Percentiles rank a stretch among this genome's conserved stretches.
These are phyloP conservation scores for Oreochromis tanganicae DNA, from an alignment of 2,113 vertebrate species.

Conservation along the genomic window DNA sequence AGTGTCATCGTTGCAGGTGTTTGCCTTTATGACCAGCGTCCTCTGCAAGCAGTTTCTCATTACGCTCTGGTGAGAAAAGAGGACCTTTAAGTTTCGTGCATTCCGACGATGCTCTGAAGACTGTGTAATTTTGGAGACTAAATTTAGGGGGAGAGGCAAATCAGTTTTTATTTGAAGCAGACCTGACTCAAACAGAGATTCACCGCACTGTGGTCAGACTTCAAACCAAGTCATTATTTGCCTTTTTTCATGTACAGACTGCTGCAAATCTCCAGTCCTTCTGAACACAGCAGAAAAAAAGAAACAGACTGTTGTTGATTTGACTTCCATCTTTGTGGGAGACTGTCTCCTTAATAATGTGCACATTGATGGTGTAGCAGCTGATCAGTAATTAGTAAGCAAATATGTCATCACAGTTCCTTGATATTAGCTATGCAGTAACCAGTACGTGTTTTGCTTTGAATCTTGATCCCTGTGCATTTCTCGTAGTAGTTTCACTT, in stretches of 20 bases:
- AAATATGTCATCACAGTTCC: neutral
- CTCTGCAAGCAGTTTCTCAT: constrained; percentile 70
- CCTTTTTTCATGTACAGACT: constrained; percentile 72
- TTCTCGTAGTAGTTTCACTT: constrained; percentile 29
- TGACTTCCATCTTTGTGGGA: constrained; percentile 43
- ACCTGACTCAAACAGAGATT: constrained; percentile 72
- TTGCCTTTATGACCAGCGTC: constrained; percentile 62
- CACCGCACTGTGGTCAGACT: constrained; percentile 75
- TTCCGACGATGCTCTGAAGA: constrained; percentile 65
- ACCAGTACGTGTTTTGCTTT: neutral
- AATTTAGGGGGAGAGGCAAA: constrained; percentile 65
- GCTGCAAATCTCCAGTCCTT: constrained; percentile 68
- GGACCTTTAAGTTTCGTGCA: constrained; percentile 60
- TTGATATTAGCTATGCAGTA: neutral
- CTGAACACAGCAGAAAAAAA: constrained; percentile 48
- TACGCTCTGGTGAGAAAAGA: constrained; percentile 59
- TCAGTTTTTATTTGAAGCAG: constrained; percentile 81
- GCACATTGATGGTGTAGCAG: constrained; percentile 9
- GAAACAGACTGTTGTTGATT: constrained; percentile 47
- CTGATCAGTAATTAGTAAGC: constrained; percentile 28
- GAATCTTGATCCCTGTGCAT: neutral
- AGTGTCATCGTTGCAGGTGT: constrained; percentile 73
- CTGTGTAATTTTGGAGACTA: constrained; percentile 74
- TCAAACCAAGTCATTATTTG: constrained; percentile 71
- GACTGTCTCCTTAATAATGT: constrained; percentile 16